phyloP scores from a whole-genome alignment of 2,113 vertebrate genomes.

The Oreochromis spilurus region DNA sequence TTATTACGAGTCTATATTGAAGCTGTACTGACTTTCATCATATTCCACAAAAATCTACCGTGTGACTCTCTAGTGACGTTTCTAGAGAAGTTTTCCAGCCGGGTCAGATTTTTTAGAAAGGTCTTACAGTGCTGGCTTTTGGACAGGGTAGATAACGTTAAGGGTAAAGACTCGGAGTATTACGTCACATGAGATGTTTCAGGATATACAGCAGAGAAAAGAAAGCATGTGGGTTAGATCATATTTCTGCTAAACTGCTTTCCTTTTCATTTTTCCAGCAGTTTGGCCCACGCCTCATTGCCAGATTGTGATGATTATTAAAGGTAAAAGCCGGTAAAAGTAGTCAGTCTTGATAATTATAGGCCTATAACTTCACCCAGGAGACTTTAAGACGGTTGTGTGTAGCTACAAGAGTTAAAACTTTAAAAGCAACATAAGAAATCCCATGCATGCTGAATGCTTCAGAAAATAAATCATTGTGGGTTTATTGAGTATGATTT shows the following conservation, averaged over 20 bases:
- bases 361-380: neutral
- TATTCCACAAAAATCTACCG: neutral
- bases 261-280: neutral
- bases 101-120: neutral
- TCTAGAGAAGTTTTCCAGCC: neutral
- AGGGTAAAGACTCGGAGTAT: neutral
- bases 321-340: neutral
- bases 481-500: neutral
- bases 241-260: neutral
- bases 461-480: neutral
- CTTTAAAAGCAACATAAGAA: neutral
- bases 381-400: neutral
- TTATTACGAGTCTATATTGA: neutral
- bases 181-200: neutral
- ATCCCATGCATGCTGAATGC: neutral
- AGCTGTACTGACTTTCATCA: neutral
- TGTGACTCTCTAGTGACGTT: neutral
- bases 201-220: neutral
- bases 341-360: neutral
- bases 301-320: neutral
- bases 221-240: neutral
- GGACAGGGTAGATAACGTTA: neutral
- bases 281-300: neutral
- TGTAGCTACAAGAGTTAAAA: neutral
- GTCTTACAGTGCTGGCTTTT: neutral